These are phyloP conservation scores for Phyto melanocephala DNA, from an alignment of 2,888 invertebrate genomes.

Conservation along the genomic window DNA sequence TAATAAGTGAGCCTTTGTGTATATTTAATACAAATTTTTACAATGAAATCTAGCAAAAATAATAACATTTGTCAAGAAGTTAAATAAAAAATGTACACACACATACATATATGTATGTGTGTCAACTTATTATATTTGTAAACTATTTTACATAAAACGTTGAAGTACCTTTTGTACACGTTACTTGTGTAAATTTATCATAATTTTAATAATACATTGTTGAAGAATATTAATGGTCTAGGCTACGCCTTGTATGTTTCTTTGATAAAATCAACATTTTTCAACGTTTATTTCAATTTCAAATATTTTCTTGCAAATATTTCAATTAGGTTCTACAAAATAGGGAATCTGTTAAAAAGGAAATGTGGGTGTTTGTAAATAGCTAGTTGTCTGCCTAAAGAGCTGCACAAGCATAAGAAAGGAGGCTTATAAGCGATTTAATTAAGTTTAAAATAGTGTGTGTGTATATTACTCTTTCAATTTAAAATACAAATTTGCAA, in stretches of 20 bases:
- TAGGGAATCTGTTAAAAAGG: background rate
- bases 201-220: constrained; percentile 24
- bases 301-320: background rate
- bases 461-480: no score
- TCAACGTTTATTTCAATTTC: background rate
- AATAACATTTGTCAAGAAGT: constrained; percentile 58
- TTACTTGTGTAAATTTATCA: constrained; percentile 28
- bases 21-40: constrained; percentile 12
- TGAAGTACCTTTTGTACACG: background rate
- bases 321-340: no score
- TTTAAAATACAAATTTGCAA: no score
- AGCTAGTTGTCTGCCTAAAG: no score
- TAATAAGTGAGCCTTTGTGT: background rate
- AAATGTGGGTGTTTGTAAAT: background rate
- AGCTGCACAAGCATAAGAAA: no score
- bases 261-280: background rate
- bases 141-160: constrained; percentile 45
- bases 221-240: constrained; percentile 25
- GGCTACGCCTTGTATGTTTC: constrained; percentile 33
- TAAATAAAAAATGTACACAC: background rate
- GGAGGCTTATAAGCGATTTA: no score
- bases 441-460: no score
- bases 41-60: background rate
- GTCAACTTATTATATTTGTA: background rate
- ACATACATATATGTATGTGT: background rate